Conservation (phyloP, 2,113 vertebrate genomes). For the Aldabrachelys gigantea region DNA sequence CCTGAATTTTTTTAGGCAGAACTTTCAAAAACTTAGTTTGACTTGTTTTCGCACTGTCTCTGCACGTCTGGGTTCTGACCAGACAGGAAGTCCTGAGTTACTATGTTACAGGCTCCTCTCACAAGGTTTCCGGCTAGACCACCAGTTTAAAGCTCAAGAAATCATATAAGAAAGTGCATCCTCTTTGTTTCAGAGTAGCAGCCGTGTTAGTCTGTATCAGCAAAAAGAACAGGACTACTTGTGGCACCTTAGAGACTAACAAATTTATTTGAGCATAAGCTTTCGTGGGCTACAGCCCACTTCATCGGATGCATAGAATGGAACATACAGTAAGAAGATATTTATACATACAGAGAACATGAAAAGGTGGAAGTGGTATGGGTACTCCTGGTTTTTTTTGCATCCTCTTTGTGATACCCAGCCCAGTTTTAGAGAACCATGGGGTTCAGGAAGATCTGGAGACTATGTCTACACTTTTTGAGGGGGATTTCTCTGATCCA, state of each 20-base stretch:
- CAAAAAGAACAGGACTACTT: no score
- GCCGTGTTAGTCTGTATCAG: no score
- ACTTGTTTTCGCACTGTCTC: background rate
- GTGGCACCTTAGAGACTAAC: no score
- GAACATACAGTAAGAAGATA: no score
- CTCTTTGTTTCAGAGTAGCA: background rate
- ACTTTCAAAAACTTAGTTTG: background rate
- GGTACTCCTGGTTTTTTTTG: background rate
- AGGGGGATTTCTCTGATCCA: background rate
- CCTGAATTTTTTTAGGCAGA: background rate
- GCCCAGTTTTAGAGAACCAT: background rate
- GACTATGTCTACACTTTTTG: background rate
- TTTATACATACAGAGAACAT: no score
- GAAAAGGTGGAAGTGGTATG: no score
- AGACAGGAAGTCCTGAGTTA: background rate
- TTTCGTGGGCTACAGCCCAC: no score
- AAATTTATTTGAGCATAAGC: no score
- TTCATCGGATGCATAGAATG: no score
- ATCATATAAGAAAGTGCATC: background rate
- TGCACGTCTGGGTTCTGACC: background rate
- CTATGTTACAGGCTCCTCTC: background rate
- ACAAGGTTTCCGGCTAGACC: background rate
- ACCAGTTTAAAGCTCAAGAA: background rate
- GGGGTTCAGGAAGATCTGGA: background rate
- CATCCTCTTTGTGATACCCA: background rate